Percentiles rank a stretch among this genome's conserved stretches.
Conservation (phyloP, 2,888 invertebrate genomes). For the Drosophila fulvimacula region DNA sequence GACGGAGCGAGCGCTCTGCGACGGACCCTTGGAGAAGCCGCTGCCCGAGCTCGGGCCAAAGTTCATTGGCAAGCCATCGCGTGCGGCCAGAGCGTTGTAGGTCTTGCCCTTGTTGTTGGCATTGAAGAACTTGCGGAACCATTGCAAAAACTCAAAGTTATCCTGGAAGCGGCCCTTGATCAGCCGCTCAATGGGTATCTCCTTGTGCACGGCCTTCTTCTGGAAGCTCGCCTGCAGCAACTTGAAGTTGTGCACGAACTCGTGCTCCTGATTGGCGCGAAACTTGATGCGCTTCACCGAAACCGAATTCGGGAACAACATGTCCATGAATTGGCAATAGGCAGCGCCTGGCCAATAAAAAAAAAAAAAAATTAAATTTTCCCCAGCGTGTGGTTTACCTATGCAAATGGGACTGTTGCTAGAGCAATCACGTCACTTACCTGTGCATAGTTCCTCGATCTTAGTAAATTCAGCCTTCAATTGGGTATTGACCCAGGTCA, state of each 20-base stretch:
- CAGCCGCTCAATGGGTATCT: conserved; percentile 85
- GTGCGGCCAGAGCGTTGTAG: conserved; percentile 30
- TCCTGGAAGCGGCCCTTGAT: conserved; percentile 99
- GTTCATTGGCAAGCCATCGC: conserved; percentile 27
- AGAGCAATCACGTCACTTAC: conserved; percentile 59
- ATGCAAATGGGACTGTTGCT: background rate
- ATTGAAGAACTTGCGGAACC: conserved; percentile 85
- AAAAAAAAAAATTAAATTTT: background rate
- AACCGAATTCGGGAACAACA: conserved; percentile 95
- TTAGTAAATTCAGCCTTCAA: conserved; percentile 95
- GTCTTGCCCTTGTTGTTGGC: conserved; percentile 31
- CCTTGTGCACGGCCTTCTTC: conserved; percentile 48
- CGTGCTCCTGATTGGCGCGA: conserved; percentile 91
- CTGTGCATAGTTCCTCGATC: conserved; percentile 98
- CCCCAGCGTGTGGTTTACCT: background rate
- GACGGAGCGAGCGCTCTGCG: conserved; percentile 3
- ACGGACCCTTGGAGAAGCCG: background rate
- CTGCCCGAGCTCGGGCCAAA: conserved; percentile 19
- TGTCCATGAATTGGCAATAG: conserved; percentile 99
- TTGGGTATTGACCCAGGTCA: conserved; percentile 98
- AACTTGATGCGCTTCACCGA: conserved; percentile 98
- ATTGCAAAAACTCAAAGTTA: conserved; percentile 99
- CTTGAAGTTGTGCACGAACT: conserved; percentile 52
- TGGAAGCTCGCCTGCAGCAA: conserved; percentile 43
- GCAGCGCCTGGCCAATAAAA: conserved; percentile 89